Conservation (phyloP, 2,888 invertebrate genomes). For the Heliconius aoede region DNA sequence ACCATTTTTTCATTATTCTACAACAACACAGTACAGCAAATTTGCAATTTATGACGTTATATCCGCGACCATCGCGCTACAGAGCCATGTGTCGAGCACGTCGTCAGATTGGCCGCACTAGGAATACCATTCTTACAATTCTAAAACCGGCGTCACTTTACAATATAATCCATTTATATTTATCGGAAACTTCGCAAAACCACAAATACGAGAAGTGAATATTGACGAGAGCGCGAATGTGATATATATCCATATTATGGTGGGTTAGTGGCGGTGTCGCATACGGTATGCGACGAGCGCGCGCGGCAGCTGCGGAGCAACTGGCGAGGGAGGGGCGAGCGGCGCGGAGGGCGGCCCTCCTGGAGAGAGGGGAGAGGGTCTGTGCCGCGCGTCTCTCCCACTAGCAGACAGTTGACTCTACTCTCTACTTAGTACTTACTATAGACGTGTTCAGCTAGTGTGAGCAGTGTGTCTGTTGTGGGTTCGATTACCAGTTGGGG, state of each 20-base stretch:
- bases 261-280: conserved; percentile 72
- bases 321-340: conserved; percentile 61
- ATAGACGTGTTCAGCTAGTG: no score
- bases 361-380: conserved; percentile 52
- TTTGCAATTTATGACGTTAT: conserved; percentile 61
- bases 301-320: conserved; percentile 82
- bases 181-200: conserved; percentile 80
- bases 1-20: conserved; percentile 26
- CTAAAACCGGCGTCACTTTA: conserved; percentile 73
- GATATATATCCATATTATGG: conserved; percentile 82
- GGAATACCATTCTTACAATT: conserved; percentile 80
- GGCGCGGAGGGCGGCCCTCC: no score
- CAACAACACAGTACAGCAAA: conserved; percentile 45
- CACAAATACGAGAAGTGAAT: conserved; percentile 80
- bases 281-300: conserved; percentile 77
- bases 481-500: background rate
- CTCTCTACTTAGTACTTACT: conserved; percentile 32
- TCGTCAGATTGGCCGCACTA: conserved; percentile 76
- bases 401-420: conserved; percentile 47
- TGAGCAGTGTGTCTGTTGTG: background rate
- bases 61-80: conserved; percentile 74
- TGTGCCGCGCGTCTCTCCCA: conserved; percentile 68
- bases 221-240: conserved; percentile 78
- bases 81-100: conserved; percentile 81
- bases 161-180: conserved; percentile 83